Evolutionary conservation across 2,113 vertebrate species (phyloP).

Genomic region (Brachirus orientalis): DNA sequence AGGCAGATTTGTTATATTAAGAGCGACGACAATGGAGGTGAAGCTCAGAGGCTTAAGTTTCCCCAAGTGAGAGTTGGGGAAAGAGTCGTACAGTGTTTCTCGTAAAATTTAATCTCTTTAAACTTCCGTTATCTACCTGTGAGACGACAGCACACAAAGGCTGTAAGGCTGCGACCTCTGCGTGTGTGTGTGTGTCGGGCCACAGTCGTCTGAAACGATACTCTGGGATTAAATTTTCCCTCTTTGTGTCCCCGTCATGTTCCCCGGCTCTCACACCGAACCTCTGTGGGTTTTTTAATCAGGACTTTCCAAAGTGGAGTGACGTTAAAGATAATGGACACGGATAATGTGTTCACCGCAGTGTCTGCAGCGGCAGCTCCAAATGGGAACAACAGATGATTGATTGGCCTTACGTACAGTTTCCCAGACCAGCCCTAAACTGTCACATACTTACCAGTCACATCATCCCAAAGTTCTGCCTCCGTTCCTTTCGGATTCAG

Average conservation of each 20-base stretch:
- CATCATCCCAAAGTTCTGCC: slow-evolving; percentile 34
- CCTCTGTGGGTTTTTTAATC: slow-evolving; percentile 40
- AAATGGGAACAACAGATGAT: slow-evolving; percentile 64
- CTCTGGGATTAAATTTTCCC: slow-evolving; percentile 49
- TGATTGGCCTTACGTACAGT: slow-evolving; percentile 23
- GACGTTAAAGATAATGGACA: slow-evolving; percentile 55
- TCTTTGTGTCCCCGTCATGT: slow-evolving; percentile 35
- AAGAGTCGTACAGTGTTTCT: slow-evolving; percentile 44
- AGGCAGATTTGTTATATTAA: slow-evolving; percentile 58
- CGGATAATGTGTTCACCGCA: slow-evolving; percentile 49
- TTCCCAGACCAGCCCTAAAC: slow-evolving; percentile 30
- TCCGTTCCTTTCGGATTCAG: too few species aligned
- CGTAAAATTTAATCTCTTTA: slow-evolving; percentile 52
- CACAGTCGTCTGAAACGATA: slow-evolving; percentile 49
- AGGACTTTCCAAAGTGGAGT: slow-evolving; percentile 53
- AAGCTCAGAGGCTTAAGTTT: slow-evolving; percentile 61
- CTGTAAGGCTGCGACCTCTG: too few species aligned
- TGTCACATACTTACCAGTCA: slow-evolving; percentile 41
- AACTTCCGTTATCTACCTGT: slow-evolving; percentile 54
- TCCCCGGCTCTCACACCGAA: slow-evolving; percentile 35
- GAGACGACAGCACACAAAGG: slow-evolving; percentile 47
- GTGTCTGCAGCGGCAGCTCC: slow-evolving; percentile 46
- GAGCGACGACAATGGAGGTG: slow-evolving; percentile 58
- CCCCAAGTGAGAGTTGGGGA: slow-evolving; percentile 54
- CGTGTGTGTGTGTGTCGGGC: slow-evolving; percentile 37